A percentile compares a stretch with the other conserved stretches of the same genome.
phyloP scores from a whole-genome alignment of 2,797 vertebrate genomes.

The Thamnophis elegans region DNA sequence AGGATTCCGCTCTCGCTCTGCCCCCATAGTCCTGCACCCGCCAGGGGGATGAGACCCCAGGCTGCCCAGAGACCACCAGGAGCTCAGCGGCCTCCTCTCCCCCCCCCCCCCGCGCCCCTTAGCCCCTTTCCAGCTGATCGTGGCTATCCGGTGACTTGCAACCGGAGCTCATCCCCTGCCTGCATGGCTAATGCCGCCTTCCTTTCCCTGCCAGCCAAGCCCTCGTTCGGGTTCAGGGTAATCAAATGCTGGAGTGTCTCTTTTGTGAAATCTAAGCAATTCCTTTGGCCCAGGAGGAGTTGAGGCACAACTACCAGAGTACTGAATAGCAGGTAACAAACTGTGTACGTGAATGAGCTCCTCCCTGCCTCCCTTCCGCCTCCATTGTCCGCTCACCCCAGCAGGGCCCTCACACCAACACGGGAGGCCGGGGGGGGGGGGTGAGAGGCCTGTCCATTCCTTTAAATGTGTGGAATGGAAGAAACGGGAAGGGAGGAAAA shows the following conservation, averaged over 20 bases:
- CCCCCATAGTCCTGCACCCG: neutral
- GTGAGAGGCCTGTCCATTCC: neutral
- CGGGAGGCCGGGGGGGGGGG: accelerated
- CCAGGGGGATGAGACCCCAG: neutral
- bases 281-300: no score
- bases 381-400: neutral
- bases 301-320: neutral
- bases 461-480: neutral
- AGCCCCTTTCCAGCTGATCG: neutral
- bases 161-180: neutral
- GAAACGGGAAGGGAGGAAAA: neutral
- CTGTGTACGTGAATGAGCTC: neutral
- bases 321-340: neutral
- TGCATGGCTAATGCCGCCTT: neutral
- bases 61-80: neutral
- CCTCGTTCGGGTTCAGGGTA: neutral
- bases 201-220: neutral
- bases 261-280: neutral
- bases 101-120: neutral
- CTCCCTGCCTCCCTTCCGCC: no score
- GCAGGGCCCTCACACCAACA: neutral
- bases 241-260: neutral
- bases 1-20: neutral
- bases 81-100: no score
- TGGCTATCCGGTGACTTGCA: neutral